A percentile compares a stretch with the other conserved stretches of the same genome.
Evolutionary conservation across 2,113 vertebrate species (phyloP).

Genomic region (Antechinus stuartii): DNA sequence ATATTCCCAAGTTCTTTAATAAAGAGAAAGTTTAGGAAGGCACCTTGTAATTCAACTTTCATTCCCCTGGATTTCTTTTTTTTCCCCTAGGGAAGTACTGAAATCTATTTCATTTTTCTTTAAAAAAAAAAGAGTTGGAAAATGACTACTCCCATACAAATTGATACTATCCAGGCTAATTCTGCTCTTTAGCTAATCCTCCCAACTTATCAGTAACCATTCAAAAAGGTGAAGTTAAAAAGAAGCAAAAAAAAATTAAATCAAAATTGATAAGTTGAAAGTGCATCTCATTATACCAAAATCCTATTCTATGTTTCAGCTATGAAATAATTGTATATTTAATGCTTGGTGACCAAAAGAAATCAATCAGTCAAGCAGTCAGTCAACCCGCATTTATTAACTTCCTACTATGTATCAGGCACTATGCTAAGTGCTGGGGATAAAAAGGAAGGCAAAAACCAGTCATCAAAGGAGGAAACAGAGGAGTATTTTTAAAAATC

Average conservation of each 20-base stretch:
- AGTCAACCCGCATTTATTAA: neutral
- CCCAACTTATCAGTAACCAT: neutral
- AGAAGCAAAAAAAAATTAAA: neutral
- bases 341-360: neutral
- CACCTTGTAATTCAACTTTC: neutral
- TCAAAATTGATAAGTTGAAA: neutral
- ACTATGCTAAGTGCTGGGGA: neutral
- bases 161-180: neutral
- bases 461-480: neutral
- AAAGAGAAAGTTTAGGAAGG: neutral
- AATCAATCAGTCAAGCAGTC: neutral
- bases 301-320: neutral
- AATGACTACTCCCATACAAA: neutral
- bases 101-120: neutral
- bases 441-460: neutral
- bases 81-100: neutral
- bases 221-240: too few relatives aligned
- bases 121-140: constrained; percentile 20
- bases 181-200: neutral
- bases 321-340: neutral
- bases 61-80: constrained; percentile 33
- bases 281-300: neutral
- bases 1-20: neutral
- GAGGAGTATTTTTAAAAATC: neutral
- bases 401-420: neutral